Conservation (phyloP, 2,888 invertebrate species). For the Hermaeophaga mercurialis region DNA sequence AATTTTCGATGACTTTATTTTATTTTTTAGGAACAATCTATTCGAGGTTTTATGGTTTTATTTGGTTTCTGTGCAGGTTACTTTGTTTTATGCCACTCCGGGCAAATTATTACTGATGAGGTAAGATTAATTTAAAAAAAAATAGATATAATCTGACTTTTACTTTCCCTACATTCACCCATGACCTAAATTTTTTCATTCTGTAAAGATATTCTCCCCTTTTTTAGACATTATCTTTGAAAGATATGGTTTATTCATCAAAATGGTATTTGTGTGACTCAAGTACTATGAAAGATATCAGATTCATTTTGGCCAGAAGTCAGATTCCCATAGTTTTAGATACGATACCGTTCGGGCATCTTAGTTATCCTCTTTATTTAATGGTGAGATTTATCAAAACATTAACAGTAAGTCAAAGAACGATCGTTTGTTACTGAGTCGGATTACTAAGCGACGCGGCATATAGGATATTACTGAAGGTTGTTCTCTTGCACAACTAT, state of each 20-base stretch:
- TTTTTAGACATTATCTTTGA: not conserved
- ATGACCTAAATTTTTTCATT: not conserved
- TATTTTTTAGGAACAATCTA: not conserved
- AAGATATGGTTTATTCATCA: not conserved
- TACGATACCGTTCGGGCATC: not conserved
- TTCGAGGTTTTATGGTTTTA: not conserved
- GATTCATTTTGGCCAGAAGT: slow-evolving; percentile 5
- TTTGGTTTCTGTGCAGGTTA: not conserved
- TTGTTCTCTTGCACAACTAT: too few relatives aligned
- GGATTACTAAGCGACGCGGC: too few relatives aligned
- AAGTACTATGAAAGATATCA: slow-evolving; percentile 2
- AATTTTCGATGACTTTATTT: not conserved
- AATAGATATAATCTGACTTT: not conserved
- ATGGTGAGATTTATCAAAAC: not conserved
- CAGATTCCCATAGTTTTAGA: not conserved
- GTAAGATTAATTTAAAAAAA: not conserved
- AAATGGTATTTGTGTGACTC: not conserved
- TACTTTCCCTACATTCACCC: not conserved
- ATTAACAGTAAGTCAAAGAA: too few relatives aligned
- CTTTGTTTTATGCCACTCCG: not conserved
- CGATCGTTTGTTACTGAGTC: too few relatives aligned
- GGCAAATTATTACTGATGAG: not conserved
- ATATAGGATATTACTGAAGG: too few relatives aligned
- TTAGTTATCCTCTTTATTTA: not conserved
- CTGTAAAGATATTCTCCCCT: not conserved